phyloP scores from a whole-genome alignment of 2,797 vertebrate genomes.

The Crax fasciolata region DNA sequence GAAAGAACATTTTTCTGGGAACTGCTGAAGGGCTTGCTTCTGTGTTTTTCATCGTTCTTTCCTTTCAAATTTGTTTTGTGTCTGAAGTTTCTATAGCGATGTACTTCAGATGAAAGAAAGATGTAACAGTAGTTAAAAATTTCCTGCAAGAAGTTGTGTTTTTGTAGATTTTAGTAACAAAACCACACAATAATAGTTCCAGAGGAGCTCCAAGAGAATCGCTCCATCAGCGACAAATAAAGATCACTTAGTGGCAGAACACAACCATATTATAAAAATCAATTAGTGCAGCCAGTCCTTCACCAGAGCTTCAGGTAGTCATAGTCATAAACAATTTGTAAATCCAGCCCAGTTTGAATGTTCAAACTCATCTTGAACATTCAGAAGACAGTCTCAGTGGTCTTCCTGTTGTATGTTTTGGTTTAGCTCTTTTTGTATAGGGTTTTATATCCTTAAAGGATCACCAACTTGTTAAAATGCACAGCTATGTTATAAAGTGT shows the following conservation, averaged over 20 bases:
- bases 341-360: neutral
- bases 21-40: neutral
- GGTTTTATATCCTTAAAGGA: neutral
- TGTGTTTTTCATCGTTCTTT: neutral
- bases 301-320: neutral
- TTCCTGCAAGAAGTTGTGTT: neutral
- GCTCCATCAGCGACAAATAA: neutral
- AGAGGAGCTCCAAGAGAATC: neutral
- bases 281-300: neutral
- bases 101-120: neutral
- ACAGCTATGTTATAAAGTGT: neutral
- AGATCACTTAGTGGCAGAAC: neutral
- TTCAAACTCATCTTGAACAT: neutral
- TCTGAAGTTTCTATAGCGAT: neutral
- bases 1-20: neutral
- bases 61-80: neutral
- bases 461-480: neutral
- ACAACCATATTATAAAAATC: neutral
- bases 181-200: neutral
- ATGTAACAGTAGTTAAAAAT: neutral
- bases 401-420: neutral
- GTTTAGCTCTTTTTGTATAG: neutral
- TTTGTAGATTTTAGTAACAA: neutral
- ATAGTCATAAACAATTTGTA: neutral
- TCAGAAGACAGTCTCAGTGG: neutral